Percentiles rank a stretch among this genome's conserved stretches.
Evolutionary conservation across 2,113 vertebrate species (phyloP).

Genomic region (Lophius piscatorius): DNA sequence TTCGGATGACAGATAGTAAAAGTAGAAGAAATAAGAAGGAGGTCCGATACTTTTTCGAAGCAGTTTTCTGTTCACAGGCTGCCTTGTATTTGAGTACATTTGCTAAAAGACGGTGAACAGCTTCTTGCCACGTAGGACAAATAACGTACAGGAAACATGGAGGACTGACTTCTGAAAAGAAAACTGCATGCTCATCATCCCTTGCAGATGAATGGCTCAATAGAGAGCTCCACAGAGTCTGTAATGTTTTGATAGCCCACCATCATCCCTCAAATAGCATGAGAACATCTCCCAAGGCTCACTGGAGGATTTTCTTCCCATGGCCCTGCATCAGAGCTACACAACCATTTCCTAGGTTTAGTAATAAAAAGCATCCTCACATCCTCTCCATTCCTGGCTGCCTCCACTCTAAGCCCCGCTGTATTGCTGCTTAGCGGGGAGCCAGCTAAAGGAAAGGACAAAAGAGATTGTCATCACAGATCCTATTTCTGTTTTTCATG

Average conservation of each 20-base stretch:
- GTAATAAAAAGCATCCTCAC: constrained; percentile 58
- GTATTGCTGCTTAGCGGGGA: constrained; percentile 34
- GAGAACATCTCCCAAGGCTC: constrained; percentile 47
- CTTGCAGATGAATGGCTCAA: constrained; percentile 37
- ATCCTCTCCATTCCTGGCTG: constrained; percentile 22
- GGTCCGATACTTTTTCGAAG: no score
- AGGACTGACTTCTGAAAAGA: constrained; percentile 19
- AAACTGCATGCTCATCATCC: constrained; percentile 32
- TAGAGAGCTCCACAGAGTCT: constrained; percentile 17
- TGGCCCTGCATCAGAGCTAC: constrained; percentile 39
- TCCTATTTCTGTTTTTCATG: constrained; percentile 36
- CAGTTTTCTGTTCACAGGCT: not conserved
- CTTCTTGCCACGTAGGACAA: not conserved
- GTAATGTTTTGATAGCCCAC: constrained; percentile 41
- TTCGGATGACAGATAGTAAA: no score
- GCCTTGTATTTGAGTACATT: not conserved
- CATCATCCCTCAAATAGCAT: constrained; percentile 43
- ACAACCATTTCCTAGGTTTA: constrained; percentile 33
- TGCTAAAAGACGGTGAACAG: not conserved
- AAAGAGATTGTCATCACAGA: constrained; percentile 47
- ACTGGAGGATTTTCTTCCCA: constrained; percentile 34
- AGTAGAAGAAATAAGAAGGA: no score
- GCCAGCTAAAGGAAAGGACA: constrained; percentile 50
- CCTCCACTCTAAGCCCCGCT: constrained; percentile 32
- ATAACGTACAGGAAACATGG: constrained; percentile 22